Conservation (phyloP, 2,888 invertebrate genomes). For the Theodoxus fluviatilis region DNA sequence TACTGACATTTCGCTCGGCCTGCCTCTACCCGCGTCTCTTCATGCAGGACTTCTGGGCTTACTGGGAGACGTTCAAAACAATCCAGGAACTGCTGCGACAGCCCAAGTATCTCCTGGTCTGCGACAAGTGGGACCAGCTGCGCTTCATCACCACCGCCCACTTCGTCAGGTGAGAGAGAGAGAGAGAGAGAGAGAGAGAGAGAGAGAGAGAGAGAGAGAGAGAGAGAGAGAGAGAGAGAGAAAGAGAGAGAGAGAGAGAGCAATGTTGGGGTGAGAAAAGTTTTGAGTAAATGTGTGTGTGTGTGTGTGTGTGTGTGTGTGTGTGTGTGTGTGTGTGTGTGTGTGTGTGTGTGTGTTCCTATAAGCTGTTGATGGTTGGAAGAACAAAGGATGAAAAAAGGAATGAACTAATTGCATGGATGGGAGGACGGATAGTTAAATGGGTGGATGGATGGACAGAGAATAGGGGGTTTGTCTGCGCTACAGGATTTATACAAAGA, state of each 20-base stretch:
- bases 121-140: constrained; percentile 63
- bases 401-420: too few species aligned
- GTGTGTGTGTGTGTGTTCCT: neutral
- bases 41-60: constrained; percentile 59
- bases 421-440: too few species aligned
- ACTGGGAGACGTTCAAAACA: constrained; percentile 62
- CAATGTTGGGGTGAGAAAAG: neutral
- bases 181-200: constrained; percentile 22
- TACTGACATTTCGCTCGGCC: neutral
- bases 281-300: neutral
- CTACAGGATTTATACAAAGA: too few species aligned
- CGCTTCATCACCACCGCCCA: constrained; percentile 60
- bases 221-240: neutral
- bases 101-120: constrained; percentile 60
- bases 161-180: constrained; percentile 53
- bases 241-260: neutral
- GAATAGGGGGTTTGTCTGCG: too few species aligned
- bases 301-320: neutral
- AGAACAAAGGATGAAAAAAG: too few species aligned
- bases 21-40: neutral
- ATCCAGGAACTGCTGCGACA: constrained; percentile 55
- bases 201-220: constrained; percentile 10
- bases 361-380: neutral
- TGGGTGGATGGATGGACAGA: too few species aligned
- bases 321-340: neutral